phyloP scores from a whole-genome alignment of 1,140 invertebrate genomes.

The Antheraea pernyi region DNA sequence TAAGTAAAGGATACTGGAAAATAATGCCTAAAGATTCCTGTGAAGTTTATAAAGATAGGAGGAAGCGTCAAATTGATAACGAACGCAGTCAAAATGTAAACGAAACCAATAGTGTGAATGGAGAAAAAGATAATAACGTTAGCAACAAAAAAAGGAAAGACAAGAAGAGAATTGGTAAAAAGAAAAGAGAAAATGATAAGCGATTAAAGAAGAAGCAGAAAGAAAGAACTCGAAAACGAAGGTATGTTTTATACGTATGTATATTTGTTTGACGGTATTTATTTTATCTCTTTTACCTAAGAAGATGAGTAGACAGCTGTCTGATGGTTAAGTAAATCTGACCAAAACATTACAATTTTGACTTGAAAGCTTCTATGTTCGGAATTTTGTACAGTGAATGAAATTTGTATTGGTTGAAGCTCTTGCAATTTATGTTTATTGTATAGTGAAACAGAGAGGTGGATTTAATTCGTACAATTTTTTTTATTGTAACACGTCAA shows the following conservation, averaged over 20 bases:
- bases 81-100: constrained; percentile 1
- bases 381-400: no score
- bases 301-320: no score
- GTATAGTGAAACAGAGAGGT: no score
- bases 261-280: neutral
- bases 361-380: no score
- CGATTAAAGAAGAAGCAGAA: constrained; percentile 1
- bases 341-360: no score
- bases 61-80: neutral
- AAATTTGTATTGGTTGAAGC: no score
- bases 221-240: neutral
- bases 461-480: no score
- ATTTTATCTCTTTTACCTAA: neutral
- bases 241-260: neutral
- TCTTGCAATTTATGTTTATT: no score
- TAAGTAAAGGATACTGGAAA: constrained; percentile 34
- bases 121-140: constrained; percentile 1
- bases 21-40: constrained; percentile 53
- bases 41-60: constrained; percentile 39
- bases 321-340: no score
- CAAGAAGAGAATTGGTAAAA: constrained; percentile 2
- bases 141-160: neutral
- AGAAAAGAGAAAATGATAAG: neutral
- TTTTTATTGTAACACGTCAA: no score
- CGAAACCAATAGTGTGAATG: neutral